A percentile compares a stretch with the other conserved stretches of the same genome.
phyloP scores from a whole-genome alignment of 2,888 invertebrate species.

The Temnothorax rugatulus region DNA sequence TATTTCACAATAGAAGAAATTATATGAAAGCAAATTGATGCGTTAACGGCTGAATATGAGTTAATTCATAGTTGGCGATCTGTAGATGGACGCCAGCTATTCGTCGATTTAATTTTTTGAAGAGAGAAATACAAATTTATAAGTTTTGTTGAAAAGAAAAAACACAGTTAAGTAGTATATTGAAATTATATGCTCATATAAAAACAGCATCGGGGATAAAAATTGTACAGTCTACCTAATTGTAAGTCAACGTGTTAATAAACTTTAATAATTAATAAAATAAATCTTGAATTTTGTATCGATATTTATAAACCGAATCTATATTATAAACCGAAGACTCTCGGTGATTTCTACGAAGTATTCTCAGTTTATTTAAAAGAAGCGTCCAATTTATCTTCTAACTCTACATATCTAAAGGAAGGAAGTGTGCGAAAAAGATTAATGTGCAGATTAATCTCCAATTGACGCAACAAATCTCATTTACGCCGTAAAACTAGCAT shows the following conservation, averaged over 20 bases:
- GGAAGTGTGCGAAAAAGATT: not conserved
- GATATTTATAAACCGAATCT: not conserved
- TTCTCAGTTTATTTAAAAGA: not conserved
- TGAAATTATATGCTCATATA: too few species aligned
- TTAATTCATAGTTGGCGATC: too few species aligned
- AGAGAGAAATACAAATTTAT: too few species aligned
- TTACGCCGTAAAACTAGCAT: slow-evolving; percentile 5
- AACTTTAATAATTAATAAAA: not conserved
- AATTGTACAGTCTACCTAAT: too few species aligned
- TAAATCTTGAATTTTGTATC: not conserved
- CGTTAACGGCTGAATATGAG: too few species aligned
- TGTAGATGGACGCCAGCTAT: too few species aligned
- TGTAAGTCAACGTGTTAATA: not conserved
- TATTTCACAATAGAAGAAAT: too few species aligned
- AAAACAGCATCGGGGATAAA: too few species aligned
- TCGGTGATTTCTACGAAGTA: not conserved
- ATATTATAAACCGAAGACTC: not conserved
- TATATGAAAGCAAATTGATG: too few species aligned
- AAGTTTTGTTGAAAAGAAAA: not conserved
- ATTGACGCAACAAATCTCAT: not conserved
- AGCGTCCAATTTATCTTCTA: not conserved
- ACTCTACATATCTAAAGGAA: not conserved
- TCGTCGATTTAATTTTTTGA: too few species aligned
- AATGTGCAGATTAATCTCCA: not conserved
- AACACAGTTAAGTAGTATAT: not conserved